Evolutionary conservation across 2,888 invertebrate species (phyloP).

Genomic region (Sycophila texana): DNA sequence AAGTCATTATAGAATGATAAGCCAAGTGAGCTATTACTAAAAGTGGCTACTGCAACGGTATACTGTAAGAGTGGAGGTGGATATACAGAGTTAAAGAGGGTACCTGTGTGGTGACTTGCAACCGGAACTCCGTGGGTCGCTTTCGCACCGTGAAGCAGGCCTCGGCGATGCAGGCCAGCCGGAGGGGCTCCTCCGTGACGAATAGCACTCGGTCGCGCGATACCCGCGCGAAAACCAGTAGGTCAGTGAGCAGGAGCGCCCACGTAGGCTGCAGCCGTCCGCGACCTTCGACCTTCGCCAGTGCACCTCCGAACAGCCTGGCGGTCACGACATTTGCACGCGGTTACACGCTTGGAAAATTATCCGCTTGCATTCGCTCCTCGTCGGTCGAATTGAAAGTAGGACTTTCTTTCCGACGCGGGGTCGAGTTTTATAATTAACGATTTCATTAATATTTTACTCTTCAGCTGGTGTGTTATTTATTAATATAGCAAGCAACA

Average conservation of each 20-base stretch:
- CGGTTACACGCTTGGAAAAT: too few relatives aligned
- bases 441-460: too few relatives aligned
- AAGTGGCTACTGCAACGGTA: not conserved
- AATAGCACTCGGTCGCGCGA: slow-evolving; percentile 91
- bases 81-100: not conserved
- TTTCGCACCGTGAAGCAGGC: slow-evolving; percentile 91
- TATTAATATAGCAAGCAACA: too few relatives aligned
- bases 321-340: too few relatives aligned
- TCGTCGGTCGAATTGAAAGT: too few relatives aligned
- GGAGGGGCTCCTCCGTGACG: slow-evolving; percentile 91
- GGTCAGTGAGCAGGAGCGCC: slow-evolving; percentile 90
- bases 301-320: slow-evolving; percentile 88
- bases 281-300: slow-evolving; percentile 89
- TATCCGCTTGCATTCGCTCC: too few relatives aligned
- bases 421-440: too few relatives aligned
- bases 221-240: slow-evolving; percentile 90
- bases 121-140: slow-evolving; percentile 90
- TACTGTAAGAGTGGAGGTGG: not conserved
- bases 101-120: slow-evolving; percentile 78
- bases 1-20: too few relatives aligned
- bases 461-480: too few relatives aligned
- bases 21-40: not conserved
- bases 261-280: slow-evolving; percentile 87
- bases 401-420: too few relatives aligned
- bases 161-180: slow-evolving; percentile 86